phyloP scores from a whole-genome alignment of 2,113 vertebrate species.

The Passerina amoena region DNA sequence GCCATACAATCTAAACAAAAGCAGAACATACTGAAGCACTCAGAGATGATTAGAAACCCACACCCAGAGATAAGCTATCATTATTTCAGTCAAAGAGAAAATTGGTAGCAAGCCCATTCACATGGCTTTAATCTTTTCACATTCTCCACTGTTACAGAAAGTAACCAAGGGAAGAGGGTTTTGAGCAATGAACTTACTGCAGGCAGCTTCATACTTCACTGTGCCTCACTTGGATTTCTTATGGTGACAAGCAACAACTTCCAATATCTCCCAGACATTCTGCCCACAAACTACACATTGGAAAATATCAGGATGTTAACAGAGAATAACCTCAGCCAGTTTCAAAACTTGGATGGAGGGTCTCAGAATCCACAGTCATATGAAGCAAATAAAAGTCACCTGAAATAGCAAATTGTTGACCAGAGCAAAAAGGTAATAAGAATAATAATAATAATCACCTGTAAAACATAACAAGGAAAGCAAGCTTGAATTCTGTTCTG shows the following conservation, averaged over 20 bases:
- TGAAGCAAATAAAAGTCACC: background rate
- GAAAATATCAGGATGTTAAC: background rate
- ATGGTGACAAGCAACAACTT: background rate
- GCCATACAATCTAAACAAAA: background rate
- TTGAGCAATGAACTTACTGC: background rate
- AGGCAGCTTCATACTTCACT: background rate
- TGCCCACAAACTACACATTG: background rate
- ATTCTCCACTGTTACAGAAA: background rate
- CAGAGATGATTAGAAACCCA: background rate
- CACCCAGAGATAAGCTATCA: background rate
- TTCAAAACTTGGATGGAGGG: background rate
- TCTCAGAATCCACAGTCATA: background rate
- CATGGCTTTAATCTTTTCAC: background rate
- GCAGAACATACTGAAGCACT: background rate
- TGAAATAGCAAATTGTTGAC: background rate
- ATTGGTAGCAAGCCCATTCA: background rate
- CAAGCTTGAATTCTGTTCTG: background rate
- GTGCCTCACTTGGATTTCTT: background rate
- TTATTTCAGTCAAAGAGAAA: background rate
- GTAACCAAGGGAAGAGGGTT: background rate
- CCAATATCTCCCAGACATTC: background rate
- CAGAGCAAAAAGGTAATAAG: background rate
- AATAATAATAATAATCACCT: background rate
- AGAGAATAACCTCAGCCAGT: background rate
- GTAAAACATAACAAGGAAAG: background rate